Percentiles rank a stretch among this genome's conserved stretches.
phyloP scores from a whole-genome alignment of 1,140 invertebrate species.

The Neomicropteryx cornuta region DNA sequence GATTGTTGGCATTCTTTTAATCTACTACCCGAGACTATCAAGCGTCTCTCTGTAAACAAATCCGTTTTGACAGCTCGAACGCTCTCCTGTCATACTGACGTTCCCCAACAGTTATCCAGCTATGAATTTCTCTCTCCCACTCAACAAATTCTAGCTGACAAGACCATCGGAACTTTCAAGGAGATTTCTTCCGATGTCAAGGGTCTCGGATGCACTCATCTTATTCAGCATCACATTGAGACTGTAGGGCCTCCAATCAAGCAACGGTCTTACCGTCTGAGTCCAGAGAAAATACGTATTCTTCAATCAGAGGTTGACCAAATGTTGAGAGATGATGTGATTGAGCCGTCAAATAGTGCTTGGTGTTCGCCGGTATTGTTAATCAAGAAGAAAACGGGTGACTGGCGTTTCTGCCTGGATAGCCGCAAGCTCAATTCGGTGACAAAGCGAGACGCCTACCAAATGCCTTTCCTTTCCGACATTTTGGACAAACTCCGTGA shows the following conservation, averaged over 20 bases:
- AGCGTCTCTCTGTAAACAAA: no score
- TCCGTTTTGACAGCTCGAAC: no score
- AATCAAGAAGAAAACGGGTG: conserved; percentile 16
- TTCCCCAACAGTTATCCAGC: no score
- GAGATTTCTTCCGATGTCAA: conserved; percentile 12
- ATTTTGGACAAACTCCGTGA: conserved; percentile 21
- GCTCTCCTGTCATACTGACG: no score
- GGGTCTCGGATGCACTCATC: conserved; percentile 13
- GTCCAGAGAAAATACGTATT: conserved; percentile 12
- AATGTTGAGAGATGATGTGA: conserved; percentile 11
- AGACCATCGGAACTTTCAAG: conserved; percentile 9
- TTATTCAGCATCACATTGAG: conserved; percentile 13
- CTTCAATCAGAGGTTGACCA: conserved; percentile 11
- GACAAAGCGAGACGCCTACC: conserved; percentile 22
- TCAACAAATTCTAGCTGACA: conserved; percentile 9
- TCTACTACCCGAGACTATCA: no score
- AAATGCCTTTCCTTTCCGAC: conserved; percentile 15
- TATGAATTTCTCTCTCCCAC: no score
- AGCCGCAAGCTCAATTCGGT: conserved; percentile 23
- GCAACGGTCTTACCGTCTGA: conserved; percentile 14
- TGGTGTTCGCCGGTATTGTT: conserved; percentile 19
- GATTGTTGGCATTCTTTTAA: no score
- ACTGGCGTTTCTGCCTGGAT: conserved; percentile 22
- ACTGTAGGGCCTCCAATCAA: conserved; percentile 14
- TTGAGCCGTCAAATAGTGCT: conserved; percentile 14